These are phyloP conservation scores for Triops cancriformis DNA, from an alignment of 1,140 invertebrate species.

Conservation along the genomic window DNA sequence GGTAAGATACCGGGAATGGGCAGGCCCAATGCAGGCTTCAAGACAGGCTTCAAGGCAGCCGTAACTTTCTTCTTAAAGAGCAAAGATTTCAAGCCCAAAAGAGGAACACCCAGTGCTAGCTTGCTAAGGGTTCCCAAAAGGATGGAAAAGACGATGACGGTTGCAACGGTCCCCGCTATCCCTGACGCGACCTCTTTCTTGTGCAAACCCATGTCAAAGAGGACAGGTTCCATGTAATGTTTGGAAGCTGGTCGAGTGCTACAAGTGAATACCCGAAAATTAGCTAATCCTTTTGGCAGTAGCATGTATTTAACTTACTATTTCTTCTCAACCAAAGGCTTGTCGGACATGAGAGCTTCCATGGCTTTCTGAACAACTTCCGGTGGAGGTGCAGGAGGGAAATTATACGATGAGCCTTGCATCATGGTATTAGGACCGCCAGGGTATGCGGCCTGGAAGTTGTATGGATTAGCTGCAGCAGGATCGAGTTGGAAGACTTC, in stretches of 20 bases:
- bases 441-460: not conserved
- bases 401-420: not conserved
- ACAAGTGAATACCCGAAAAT: not conserved
- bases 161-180: not conserved
- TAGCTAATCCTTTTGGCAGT: not conserved
- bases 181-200: not conserved
- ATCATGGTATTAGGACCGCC: not conserved
- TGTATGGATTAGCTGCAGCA: not conserved
- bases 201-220: not conserved
- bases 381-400: not conserved
- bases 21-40: not conserved
- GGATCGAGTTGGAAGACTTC: not conserved
- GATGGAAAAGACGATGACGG: not conserved
- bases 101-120: not conserved
- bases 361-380: not conserved
- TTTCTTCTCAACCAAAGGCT: not conserved
- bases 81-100: not conserved
- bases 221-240: not conserved
- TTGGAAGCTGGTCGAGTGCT: not conserved
- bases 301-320: not conserved
- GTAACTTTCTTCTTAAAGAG: not conserved
- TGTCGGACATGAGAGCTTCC: not conserved
- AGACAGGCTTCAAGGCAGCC: not conserved
- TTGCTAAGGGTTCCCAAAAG: not conserved
- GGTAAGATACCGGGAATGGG: too few species aligned